These are phyloP conservation scores for Anarrhichthys ocellatus DNA, from an alignment of 2,113 vertebrate genomes.

Conservation along the genomic window DNA sequence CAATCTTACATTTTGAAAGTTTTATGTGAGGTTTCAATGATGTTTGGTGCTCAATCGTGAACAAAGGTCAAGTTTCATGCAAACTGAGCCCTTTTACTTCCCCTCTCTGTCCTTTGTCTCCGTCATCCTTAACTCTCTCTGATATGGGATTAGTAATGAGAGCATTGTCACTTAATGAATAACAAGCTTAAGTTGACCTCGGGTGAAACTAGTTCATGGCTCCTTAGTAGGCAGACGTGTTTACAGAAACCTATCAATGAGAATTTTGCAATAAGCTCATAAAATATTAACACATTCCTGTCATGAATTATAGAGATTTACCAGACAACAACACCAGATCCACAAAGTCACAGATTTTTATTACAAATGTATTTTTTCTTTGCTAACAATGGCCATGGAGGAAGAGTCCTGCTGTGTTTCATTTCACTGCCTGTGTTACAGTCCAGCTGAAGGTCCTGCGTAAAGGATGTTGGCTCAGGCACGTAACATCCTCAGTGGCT, in stretches of 20 bases:
- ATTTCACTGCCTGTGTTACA: slow-evolving; percentile 25
- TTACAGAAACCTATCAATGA: neutral
- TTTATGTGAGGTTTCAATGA: neutral
- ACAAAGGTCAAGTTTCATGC: slow-evolving; percentile 36
- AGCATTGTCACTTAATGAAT: slow-evolving; percentile 49
- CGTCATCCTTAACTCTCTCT: slow-evolving; percentile 43
- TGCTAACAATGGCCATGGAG: slow-evolving; percentile 68
- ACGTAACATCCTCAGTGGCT: slow-evolving; percentile 78
- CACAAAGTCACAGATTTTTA: slow-evolving; percentile 54
- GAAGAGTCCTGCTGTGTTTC: slow-evolving; percentile 51
- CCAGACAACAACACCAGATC: neutral
- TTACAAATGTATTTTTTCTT: slow-evolving; percentile 65
- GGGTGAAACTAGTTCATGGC: slow-evolving; percentile 32
- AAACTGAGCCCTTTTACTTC: slow-evolving; percentile 56
- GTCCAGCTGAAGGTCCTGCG: slow-evolving; percentile 46
- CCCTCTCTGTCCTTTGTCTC: slow-evolving; percentile 46
- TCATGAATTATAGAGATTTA: neutral
- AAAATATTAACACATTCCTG: neutral
- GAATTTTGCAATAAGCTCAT: neutral
- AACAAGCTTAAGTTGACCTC: slow-evolving; percentile 55
- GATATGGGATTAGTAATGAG: slow-evolving; percentile 64
- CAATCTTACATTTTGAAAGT: neutral
- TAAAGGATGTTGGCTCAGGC: slow-evolving; percentile 62
- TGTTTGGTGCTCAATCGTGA: neutral
- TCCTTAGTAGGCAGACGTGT: neutral